Percentiles rank a stretch among this genome's conserved stretches.
Conservation (phyloP, 2,797 vertebrate species). For the Lycodopsis pacificus region DNA sequence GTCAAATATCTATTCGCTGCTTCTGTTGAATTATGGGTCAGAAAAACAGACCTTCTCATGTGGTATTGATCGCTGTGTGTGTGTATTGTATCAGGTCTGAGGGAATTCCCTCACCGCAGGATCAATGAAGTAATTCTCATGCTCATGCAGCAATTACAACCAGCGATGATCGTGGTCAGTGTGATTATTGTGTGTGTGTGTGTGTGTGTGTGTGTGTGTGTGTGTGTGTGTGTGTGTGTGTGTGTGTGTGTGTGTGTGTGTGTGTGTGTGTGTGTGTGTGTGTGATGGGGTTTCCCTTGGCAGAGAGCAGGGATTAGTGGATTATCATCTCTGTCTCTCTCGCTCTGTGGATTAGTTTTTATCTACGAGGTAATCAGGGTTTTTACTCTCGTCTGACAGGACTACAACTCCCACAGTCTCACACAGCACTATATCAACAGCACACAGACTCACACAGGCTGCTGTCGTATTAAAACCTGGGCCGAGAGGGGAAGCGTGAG, state of each 20-base stretch:
- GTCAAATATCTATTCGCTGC: background rate
- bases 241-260: constrained; percentile 9
- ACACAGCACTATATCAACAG: constrained; percentile 12
- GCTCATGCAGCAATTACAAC: constrained; percentile 33
- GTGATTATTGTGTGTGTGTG: constrained; percentile 19
- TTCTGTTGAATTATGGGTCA: too few relatives aligned
- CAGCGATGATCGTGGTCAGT: constrained; percentile 17
- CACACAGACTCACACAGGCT: background rate
- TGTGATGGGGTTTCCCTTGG: constrained; percentile 44
- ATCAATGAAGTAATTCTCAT: constrained; percentile 58
- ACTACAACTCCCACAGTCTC: constrained; percentile 61
- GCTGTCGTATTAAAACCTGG: constrained; percentile 11
- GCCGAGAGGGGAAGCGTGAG: background rate
- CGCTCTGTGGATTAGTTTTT: constrained; percentile 60
- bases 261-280: background rate
- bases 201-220: constrained; percentile 3
- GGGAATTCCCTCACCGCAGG: constrained; percentile 31
- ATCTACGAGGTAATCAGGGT: constrained; percentile 64
- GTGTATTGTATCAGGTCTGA: constrained; percentile 12
- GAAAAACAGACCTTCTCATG: too few relatives aligned
- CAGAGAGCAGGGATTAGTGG: constrained; percentile 59
- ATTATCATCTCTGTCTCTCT: constrained; percentile 45
- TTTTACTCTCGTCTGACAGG: constrained; percentile 53
- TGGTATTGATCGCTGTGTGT: constrained; percentile 16
- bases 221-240: background rate